Conservation (phyloP, 1,140 invertebrate genomes). For the Choristoneura fumiferana region DNA sequence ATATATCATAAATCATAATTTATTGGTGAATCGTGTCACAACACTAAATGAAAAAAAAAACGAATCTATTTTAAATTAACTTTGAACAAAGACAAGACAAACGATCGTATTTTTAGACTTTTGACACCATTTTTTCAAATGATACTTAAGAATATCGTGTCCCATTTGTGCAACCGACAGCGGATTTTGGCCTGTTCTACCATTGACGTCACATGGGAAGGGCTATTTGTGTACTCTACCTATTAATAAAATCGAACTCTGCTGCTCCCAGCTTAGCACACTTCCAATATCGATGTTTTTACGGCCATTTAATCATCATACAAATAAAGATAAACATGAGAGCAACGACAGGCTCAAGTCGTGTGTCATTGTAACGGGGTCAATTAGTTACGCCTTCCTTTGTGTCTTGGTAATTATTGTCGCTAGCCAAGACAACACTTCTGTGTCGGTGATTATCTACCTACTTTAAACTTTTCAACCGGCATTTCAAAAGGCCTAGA, state of each 20-base stretch:
- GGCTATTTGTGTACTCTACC: slow-evolving; percentile 62
- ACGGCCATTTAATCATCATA: neutral
- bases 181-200: slow-evolving; percentile 45
- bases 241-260: slow-evolving; percentile 59
- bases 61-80: too few species aligned
- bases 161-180: slow-evolving; percentile 46
- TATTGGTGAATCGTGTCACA: too few species aligned
- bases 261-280: slow-evolving; percentile 25
- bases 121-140: slow-evolving; percentile 39
- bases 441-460: too few species aligned
- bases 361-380: slow-evolving; percentile 2
- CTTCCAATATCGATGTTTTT: neutral
- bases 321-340: neutral
- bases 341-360: neutral
- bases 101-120: slow-evolving; percentile 42
- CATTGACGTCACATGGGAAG: slow-evolving; percentile 60
- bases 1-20: too few species aligned
- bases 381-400: slow-evolving; percentile 19
- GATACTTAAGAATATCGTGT: slow-evolving; percentile 36
- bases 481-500: too few species aligned
- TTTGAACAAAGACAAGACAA: neutral
- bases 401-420: slow-evolving; percentile 5
- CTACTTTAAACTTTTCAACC: too few species aligned
- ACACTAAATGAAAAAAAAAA: too few species aligned
- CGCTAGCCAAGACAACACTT: neutral